Percentiles rank a stretch among this genome's conserved stretches.
These are phyloP conservation scores for Acrocephalus kingi DNA, from an alignment of 2,113 vertebrate genomes.

Conservation along the genomic window DNA sequence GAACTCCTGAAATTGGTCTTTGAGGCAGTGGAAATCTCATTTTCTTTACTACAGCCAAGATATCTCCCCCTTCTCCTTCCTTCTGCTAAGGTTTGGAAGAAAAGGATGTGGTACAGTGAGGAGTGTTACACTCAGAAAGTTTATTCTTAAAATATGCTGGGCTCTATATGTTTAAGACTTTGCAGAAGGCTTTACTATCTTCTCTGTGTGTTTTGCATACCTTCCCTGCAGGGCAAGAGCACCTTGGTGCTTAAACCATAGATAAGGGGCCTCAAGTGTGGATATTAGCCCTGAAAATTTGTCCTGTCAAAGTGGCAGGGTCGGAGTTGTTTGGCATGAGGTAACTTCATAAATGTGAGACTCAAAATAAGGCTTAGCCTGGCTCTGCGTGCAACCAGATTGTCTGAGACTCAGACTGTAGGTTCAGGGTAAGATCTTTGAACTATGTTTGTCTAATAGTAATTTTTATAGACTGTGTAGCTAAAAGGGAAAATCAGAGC, in stretches of 20 bases:
- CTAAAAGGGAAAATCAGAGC: neutral
- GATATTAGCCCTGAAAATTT: neutral
- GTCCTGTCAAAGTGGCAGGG: neutral
- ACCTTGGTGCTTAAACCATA: neutral
- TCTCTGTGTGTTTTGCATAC: neutral
- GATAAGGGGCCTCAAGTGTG: rapidly evolving
- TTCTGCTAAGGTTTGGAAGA: neutral
- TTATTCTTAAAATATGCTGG: neutral
- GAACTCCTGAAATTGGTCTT: neutral
- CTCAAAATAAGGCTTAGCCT: neutral
- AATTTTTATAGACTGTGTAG: neutral
- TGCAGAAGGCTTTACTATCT: neutral
- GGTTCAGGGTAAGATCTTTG: neutral
- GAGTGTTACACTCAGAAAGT: neutral
- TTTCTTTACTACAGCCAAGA: neutral
- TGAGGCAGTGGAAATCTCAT: neutral
- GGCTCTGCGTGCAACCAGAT: neutral
- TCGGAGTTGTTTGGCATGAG: neutral
- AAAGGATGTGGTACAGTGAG: neutral
- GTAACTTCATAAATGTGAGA: neutral
- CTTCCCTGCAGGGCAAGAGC: neutral
- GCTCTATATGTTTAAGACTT: neutral
- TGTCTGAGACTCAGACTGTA: neutral
- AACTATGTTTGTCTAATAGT: neutral
- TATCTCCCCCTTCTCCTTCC: neutral